Base-by-base conservation (phyloP, 1,140 invertebrate species). In the Subanguina moxae region DNA sequence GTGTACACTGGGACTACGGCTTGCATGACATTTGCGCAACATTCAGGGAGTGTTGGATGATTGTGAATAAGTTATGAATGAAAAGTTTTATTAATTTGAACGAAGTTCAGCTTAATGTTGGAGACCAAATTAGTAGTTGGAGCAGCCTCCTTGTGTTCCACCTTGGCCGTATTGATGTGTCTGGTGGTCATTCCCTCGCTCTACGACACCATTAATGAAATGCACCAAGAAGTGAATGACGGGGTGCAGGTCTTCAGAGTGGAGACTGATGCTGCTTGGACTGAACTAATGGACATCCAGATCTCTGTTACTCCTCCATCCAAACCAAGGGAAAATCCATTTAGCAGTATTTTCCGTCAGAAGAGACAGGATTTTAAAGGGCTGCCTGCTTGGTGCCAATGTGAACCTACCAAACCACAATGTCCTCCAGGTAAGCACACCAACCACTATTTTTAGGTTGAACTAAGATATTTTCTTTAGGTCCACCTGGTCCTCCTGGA, bases 211-310 rank as follows among this genome's bases (percentile, higher is more conserved):
- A 76, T 73, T 56, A 69, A 76, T 42, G 73, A 67, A 19, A 42
- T 72, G 57, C 65, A 72, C 43, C 21, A 61, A 23, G 28, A 70
- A 45, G 75, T 76, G 13, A 28, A 73, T 13, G 68, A 69, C 30
- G 76, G 76, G 15, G 76, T 76, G 13, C 67, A 76, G 42, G 38
- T 66, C 13, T 76, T 78, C 63, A 43, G 77, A 23, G 74, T 67
- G n/a, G 76, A 76, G 19, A 76, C 74, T 25, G 75, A 76, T 48
- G 71, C 72, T 28, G 76, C 74, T 32, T 76, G 74, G 74, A 69
- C 77, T 62, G 71, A 69, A 25, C 59, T 76, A 21, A 76, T 76
- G 73, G 63, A 78, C 19, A 57, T 76, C 19, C 74, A 76, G 62
- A 30, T 76, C 15, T 42, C 23, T 21, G 62, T 65, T 46, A 78